Percentiles rank a stretch among this genome's conserved stretches.
phyloP scores from a whole-genome alignment of 2,888 invertebrate genomes.

The Eupithecia centaureata region DNA sequence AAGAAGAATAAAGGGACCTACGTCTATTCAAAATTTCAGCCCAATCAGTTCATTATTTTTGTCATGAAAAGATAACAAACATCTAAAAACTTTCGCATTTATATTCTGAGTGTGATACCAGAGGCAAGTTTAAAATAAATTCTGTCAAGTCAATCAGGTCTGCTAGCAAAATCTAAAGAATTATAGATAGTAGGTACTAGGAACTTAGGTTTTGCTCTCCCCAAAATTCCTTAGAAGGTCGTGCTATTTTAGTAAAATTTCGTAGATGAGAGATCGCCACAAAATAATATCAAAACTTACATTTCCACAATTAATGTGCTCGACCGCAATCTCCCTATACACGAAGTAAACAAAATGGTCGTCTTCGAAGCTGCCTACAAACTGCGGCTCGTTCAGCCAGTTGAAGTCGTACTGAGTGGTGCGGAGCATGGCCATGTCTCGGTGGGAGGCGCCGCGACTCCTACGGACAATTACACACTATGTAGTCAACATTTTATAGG shows the following conservation, averaged over 20 bases:
- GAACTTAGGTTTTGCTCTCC: too few relatives aligned
- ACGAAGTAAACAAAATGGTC: constrained; percentile 95
- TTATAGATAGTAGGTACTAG: too few relatives aligned
- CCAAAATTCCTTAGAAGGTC: too few relatives aligned
- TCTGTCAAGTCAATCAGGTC: background rate
- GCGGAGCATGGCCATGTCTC: constrained; percentile 83
- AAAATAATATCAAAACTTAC: constrained; percentile 80
- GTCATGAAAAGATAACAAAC: too few relatives aligned
- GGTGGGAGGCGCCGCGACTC: constrained; percentile 70
- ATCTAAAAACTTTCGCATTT: too few relatives aligned
- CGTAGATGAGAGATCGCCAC: too few relatives aligned
- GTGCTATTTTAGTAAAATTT: too few relatives aligned
- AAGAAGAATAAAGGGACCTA: too few relatives aligned
- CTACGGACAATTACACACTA: constrained; percentile 50
- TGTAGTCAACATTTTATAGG: background rate
- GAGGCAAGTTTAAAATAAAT: background rate
- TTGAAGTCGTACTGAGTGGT: constrained; percentile 92
- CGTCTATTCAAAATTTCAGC: too few relatives aligned
- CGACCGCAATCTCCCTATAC: constrained; percentile 95
- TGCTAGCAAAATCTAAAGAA: too few relatives aligned
- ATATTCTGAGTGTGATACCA: too few relatives aligned
- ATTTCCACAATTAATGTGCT: constrained; percentile 97
- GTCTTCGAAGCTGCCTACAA: constrained; percentile 95
- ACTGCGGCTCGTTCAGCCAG: constrained; percentile 96
- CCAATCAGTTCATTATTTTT: too few relatives aligned